Base-by-base conservation (phyloP, 2,888 invertebrate genomes). In the Entomobrya multifasciata region DNA sequence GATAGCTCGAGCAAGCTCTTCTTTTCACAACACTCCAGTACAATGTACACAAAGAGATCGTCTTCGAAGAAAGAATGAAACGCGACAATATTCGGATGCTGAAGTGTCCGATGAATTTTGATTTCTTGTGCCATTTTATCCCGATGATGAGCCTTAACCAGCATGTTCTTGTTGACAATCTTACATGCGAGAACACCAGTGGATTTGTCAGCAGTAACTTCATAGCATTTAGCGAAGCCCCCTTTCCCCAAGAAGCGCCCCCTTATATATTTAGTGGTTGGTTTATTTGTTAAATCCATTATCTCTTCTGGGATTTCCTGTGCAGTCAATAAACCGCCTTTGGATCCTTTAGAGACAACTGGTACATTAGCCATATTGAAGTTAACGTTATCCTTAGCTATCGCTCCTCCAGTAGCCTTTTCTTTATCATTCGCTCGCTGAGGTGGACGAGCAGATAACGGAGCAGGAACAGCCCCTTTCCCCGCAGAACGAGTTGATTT, bases 1-100 rank as follows among this genome's bases (percentile, higher is more conserved):
- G 99, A 99, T 90, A 99, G 93, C 93, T 99, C 99, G 99, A 99
- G 99, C 95, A 99, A 95, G 0, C 98, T 98, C 97, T 99, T 94
- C 93, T 97, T 96, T 90, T 97, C 95, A 93, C 99, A 99, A 41
- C 99, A 93, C 93, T 99, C 99, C 90, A 99, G 93, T 82, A 99
- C 95, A 90, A 99, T 98, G 92, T 99, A 99, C 89, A 99, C 96
- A 93, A 98, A 97, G 88, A 95, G 94, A 4, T 93, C 94, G 92
- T 99, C 99, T 92, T 99, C 98, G 92, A 99, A 99, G 93, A 97
- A 99, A 91, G 96, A 95, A 93, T 97, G 95, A 92, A 99, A 99
- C 80, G 96, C 96, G 1, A 99, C 99, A 89, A 99, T 95, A 93
- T 99, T 96, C 91, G 95, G 95, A 93, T 99, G 98, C 65, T 94